Percentiles rank a stretch among this genome's conserved stretches.
Evolutionary conservation across 2,888 invertebrate genomes (phyloP).

Genomic region (Leucophenga montana): DNA sequence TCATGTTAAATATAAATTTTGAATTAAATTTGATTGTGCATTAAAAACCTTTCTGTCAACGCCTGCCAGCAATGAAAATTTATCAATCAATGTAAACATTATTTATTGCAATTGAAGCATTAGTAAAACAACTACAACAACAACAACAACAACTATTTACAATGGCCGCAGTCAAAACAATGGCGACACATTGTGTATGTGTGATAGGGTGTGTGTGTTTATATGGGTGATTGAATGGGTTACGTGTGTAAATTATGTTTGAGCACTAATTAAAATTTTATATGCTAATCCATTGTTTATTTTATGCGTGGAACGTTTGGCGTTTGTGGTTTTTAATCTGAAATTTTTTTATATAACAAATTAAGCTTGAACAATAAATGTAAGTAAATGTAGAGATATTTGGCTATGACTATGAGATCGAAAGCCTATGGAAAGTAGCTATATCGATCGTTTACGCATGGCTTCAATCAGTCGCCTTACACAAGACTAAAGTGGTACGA

Average conservation of each 20-base stretch:
- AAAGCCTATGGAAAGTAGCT: too few relatives aligned
- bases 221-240: not conserved
- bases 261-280: constrained; percentile 50
- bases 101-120: constrained; percentile 42
- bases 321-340: constrained; percentile 6
- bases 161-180: not conserved
- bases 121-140: constrained; percentile 11
- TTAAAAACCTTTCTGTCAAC: constrained; percentile 12
- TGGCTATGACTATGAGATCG: too few relatives aligned
- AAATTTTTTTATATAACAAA: too few relatives aligned
- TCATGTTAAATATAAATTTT: not conserved
- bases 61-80: constrained; percentile 32
- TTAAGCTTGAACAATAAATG: too few relatives aligned
- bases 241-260: constrained; percentile 38
- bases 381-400: too few relatives aligned
- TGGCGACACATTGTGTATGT: not conserved
- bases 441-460: too few relatives aligned
- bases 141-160: constrained; percentile 25
- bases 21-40: not conserved
- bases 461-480: too few relatives aligned
- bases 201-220: constrained; percentile 18
- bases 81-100: constrained; percentile 46
- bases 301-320: not conserved
- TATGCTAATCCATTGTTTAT: constrained; percentile 40
- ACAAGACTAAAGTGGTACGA: too few relatives aligned